Conservation (phyloP, 1,140 invertebrate genomes). For the Trichoplusia ni region DNA sequence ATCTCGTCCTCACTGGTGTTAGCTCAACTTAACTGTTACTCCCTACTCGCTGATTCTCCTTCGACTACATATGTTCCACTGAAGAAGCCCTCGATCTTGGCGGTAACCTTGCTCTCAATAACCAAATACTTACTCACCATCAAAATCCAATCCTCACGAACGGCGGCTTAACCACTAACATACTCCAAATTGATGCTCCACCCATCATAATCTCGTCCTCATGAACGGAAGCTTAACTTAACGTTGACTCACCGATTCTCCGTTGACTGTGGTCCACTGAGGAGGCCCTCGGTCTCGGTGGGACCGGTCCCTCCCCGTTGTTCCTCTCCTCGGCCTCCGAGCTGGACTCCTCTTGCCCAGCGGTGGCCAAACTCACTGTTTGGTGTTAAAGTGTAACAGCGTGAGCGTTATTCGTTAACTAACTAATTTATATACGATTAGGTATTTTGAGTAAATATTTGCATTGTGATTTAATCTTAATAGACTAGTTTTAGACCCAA, state of each 20-base stretch:
- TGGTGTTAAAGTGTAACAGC: background rate
- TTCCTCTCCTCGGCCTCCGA: conserved; percentile 82
- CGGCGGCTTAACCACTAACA: no score
- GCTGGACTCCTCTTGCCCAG: conserved; percentile 89
- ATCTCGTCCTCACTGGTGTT: no score
- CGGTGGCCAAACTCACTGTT: conserved; percentile 84
- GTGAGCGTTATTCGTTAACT: conserved; percentile 4
- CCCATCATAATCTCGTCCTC: no score
- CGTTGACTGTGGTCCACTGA: conserved; percentile 56
- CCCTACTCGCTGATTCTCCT: conserved; percentile 58
- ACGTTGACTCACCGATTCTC: conserved; percentile 52
- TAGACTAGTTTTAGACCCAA: no score
- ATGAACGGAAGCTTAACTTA: no score
- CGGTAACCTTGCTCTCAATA: no score
- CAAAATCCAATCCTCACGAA: no score
- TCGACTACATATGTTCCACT: conserved; percentile 53
- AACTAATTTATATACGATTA: background rate
- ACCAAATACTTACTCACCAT: no score
- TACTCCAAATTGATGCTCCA: no score
- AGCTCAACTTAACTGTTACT: no score
- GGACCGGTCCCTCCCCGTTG: conserved; percentile 82
- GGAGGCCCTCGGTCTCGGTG: conserved; percentile 82
- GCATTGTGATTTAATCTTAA: no score
- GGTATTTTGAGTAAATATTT: background rate
- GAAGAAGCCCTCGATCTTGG: conserved; percentile 82